Conservation (phyloP, 2,113 vertebrate genomes). For the Myrmophylax atrothorax region DNA sequence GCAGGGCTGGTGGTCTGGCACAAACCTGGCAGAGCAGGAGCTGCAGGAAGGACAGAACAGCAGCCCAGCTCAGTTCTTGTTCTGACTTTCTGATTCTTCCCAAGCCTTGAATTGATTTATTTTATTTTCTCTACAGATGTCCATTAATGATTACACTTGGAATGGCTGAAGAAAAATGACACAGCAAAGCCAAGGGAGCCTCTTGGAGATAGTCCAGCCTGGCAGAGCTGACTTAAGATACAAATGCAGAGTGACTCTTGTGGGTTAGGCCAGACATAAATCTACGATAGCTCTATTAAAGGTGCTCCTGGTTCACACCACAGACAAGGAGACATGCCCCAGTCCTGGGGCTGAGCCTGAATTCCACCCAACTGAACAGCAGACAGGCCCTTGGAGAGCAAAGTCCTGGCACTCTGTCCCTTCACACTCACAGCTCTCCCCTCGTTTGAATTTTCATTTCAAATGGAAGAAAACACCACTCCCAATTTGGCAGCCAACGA, state of each 20-base stretch:
- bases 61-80: background rate
- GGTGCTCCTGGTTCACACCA: background rate
- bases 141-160: slow-evolving; percentile 11
- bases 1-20: background rate
- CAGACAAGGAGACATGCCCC: background rate
- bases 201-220: slow-evolving; percentile 13
- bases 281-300: background rate
- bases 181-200: slow-evolving; percentile 10
- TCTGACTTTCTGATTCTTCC: background rate
- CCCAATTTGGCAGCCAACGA: background rate
- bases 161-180: background rate
- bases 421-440: background rate
- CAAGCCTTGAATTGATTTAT: background rate
- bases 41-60: background rate
- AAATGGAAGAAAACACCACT: background rate
- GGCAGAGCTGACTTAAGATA: background rate
- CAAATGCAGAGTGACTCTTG: background rate
- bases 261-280: background rate
- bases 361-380: background rate
- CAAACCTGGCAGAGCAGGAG: background rate
- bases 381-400: background rate
- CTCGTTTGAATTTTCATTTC: background rate
- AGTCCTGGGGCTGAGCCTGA: background rate
- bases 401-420: background rate
- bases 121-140: background rate